Base-by-base conservation (phyloP, 2,888 invertebrate species). In the Callyntrura guangdongensis region DNA sequence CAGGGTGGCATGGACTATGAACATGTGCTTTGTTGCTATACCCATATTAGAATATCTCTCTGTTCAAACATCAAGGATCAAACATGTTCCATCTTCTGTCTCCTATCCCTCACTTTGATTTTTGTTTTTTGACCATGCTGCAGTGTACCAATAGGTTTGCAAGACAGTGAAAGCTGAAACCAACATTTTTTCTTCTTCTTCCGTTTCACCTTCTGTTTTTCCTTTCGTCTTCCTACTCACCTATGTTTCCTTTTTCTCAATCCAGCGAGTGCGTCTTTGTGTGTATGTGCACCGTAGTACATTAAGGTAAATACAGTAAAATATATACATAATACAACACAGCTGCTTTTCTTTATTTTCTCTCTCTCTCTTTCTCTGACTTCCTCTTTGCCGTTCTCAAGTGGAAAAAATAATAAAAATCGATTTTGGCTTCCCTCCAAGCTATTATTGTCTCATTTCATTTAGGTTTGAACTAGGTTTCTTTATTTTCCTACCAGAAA, bases 401-500 rank as follows among this genome's bases (percentile, higher is more conserved):
- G 45, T 85, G 84, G 89, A 89, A 83, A 74, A 61, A 85, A 85
- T 89, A 89, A 85, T 89, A 89, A 85, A 89, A 89, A 89, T 89
- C 89, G 89, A 89, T 89, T 89, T 89, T 89, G 89, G 89, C 84
- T 84, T 79, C 79, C 77, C 89, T 89, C 89, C 89, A 89, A 89
- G 79, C 85, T 89, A 89, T 89, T 89, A 84, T 89, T 85, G 79
- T 89, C 85, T 89, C 79, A 89, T 89, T 89, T 79, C 89, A 79
- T 67, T 89, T 74, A 72, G 61, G 72, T 72, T 72, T 69, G 45
- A 72, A 79, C 56, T 72, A 47, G 12, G 27, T 64, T 69, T 8
- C 81, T 87, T 72, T 79, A 47, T 86, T 79, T 53, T 64, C 27
- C 56, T 47, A 36, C 49, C 20, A 53, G 74, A 77, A 64, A 64